A percentile compares a stretch with the other conserved stretches of the same genome.
phyloP scores from a whole-genome alignment of 1,140 invertebrate species.

The Drosophila rhopaloa region DNA sequence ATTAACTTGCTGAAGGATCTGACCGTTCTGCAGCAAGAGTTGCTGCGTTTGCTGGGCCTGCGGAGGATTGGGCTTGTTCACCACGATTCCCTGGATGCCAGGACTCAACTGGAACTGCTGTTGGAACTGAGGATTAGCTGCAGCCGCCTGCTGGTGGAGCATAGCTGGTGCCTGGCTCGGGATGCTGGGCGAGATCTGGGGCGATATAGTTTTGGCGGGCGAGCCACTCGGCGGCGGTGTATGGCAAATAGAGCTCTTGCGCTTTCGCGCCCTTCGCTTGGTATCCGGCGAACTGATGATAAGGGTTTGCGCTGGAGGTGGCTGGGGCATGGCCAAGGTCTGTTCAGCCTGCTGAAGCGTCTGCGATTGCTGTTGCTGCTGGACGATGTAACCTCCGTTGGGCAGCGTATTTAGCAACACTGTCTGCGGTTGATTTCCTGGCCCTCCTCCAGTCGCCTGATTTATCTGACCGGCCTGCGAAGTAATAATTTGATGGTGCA shows the following conservation, averaged over 20 bases:
- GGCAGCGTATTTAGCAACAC: constrained; percentile 93
- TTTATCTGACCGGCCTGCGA: constrained; percentile 81
- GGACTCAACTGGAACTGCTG: constrained; percentile 88
- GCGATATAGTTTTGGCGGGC: constrained; percentile 64
- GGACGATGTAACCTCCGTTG: constrained; percentile 91
- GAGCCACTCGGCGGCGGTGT: constrained; percentile 61
- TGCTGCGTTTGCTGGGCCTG: constrained; percentile 89
- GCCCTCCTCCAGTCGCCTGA: constrained; percentile 58
- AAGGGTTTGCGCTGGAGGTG: constrained; percentile 34
- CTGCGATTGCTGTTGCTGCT: constrained; percentile 85
- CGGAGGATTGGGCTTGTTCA: constrained; percentile 88
- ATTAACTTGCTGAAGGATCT: constrained; percentile 90
- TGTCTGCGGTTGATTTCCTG: constrained; percentile 85
- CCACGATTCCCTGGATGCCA: constrained; percentile 85
- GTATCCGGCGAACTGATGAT: constrained; percentile 88
- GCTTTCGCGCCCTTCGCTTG: constrained; percentile 55
- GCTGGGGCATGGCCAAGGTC: constrained; percentile 88
- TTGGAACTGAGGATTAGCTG: constrained; percentile 85
- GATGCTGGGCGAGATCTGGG: constrained; percentile 83
- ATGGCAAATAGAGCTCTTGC: constrained; percentile 57
- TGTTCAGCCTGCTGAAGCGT: constrained; percentile 82
- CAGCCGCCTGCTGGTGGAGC: constrained; percentile 65
- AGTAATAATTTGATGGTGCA: constrained; percentile 84
- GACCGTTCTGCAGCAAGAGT: constrained; percentile 87
- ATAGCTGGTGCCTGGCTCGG: constrained; percentile 75